phyloP scores from a whole-genome alignment of 2,113 vertebrate genomes.

The Carassius auratus region DNA sequence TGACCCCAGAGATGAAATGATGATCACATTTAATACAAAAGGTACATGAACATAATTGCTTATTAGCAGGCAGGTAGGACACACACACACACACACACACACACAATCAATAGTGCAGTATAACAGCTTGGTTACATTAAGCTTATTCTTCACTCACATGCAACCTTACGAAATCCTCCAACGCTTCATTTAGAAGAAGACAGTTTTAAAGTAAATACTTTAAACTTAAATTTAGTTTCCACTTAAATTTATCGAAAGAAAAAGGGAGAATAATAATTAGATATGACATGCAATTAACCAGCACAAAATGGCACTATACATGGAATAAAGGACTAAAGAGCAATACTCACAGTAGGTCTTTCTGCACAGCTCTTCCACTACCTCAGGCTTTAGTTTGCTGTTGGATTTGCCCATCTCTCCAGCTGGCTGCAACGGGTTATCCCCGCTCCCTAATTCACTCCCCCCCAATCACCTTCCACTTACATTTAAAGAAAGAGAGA shows the following conservation, averaged over 20 bases:
- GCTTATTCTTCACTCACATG: background rate
- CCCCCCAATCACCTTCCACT: slow-evolving; percentile 40
- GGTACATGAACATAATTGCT: background rate
- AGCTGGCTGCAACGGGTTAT: background rate
- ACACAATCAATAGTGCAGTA: background rate
- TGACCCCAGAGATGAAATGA: slow-evolving; percentile 4
- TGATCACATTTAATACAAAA: background rate
- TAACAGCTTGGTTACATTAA: background rate
- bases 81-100: slow-evolving; percentile 1
- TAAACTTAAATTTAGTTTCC: background rate
- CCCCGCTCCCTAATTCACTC: background rate
- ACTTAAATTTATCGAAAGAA: background rate
- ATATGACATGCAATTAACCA: slow-evolving; percentile 20
- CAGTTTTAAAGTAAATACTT: background rate
- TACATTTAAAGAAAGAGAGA: slow-evolving; percentile 34
- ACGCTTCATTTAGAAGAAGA: background rate
- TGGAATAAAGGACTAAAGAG: background rate
- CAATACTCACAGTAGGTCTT: slow-evolving; percentile 86
- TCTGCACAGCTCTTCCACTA: slow-evolving; percentile 85
- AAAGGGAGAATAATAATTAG: background rate
- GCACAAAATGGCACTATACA: background rate
- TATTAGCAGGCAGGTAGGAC: background rate
- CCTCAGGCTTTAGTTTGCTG: slow-evolving; percentile 87
- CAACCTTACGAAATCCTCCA: background rate
- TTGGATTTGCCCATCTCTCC: slow-evolving; percentile 83